These are phyloP conservation scores for Simalia tracyae DNA, from an alignment of 2,797 vertebrate genomes.

Conservation along the genomic window DNA sequence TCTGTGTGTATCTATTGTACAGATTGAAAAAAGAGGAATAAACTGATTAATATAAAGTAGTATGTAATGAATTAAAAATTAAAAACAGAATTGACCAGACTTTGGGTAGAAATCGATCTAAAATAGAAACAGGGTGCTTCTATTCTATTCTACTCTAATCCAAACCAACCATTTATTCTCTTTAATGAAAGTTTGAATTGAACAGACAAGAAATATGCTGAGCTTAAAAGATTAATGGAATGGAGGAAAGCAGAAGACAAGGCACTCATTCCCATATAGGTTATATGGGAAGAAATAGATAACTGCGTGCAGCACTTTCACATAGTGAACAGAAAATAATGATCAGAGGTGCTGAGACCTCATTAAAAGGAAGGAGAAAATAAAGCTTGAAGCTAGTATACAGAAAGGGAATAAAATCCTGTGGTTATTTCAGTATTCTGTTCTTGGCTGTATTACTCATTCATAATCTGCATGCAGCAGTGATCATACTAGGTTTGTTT, in stretches of 20 bases:
- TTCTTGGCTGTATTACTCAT: accelerated
- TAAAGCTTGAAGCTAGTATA: background rate
- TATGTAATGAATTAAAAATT: background rate
- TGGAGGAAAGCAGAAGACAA: background rate
- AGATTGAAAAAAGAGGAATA: background rate
- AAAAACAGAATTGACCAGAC: background rate
- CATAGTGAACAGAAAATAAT: background rate
- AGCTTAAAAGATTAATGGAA: background rate
- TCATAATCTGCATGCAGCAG: background rate
- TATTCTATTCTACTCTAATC: background rate
- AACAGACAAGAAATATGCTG: background rate
- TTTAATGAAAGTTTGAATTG: background rate
- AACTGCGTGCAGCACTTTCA: background rate
- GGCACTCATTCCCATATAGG: background rate
- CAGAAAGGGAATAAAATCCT: background rate
- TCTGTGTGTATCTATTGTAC: no score
- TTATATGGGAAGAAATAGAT: background rate
- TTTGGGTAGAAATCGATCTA: background rate
- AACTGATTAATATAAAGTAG: background rate
- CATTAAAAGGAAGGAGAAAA: background rate
- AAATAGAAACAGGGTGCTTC: background rate
- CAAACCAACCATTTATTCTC: background rate
- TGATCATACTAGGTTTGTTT: constrained; percentile 3
- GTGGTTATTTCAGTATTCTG: background rate
- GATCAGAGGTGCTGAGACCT: background rate